phyloP scores from a whole-genome alignment of 2,888 invertebrate genomes.

The Tribolium freemani region DNA sequence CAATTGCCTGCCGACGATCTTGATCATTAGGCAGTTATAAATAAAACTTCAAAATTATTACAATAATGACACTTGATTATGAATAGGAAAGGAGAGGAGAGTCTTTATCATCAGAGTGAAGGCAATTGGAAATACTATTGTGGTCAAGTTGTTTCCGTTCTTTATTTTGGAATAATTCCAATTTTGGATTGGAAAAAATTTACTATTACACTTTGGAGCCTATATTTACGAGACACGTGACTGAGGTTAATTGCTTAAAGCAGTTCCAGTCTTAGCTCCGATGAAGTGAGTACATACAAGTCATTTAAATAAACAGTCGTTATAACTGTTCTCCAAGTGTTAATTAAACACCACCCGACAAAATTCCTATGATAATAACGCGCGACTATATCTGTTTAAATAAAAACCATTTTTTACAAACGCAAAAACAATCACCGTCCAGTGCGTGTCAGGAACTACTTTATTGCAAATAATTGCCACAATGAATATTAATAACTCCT shows the following conservation, averaged over 20 bases:
- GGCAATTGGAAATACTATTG: not conserved
- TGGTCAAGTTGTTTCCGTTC: constrained; percentile 4
- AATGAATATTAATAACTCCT: constrained; percentile 28
- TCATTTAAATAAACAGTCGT: constrained; percentile 33
- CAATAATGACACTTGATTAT: constrained; percentile 23
- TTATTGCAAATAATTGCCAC: constrained; percentile 19
- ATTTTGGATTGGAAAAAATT: not conserved
- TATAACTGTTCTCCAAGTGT: constrained; percentile 26
- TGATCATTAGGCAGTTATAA: not conserved
- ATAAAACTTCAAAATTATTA: constrained; percentile 27
- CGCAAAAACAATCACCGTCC: not conserved
- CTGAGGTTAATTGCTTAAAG: constrained; percentile 17
- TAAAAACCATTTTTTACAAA: constrained; percentile 5
- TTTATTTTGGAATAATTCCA: not conserved
- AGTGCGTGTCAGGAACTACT: constrained; percentile 26
- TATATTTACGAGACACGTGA: constrained; percentile 20
- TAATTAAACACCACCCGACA: constrained; percentile 26
- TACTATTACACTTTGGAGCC: not conserved
- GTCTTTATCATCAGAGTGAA: not conserved
- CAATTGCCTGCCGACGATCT: constrained; percentile 7
- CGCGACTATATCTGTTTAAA: constrained; percentile 3
- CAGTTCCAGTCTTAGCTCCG: constrained; percentile 1
- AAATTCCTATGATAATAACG: constrained; percentile 15
- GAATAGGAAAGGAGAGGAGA: constrained; percentile 15
- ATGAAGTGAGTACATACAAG: constrained; percentile 24